Percentiles rank a stretch among this genome's conserved stretches.
Conservation (phyloP, 2,113 vertebrate genomes). For the Nipponia nippon region DNA sequence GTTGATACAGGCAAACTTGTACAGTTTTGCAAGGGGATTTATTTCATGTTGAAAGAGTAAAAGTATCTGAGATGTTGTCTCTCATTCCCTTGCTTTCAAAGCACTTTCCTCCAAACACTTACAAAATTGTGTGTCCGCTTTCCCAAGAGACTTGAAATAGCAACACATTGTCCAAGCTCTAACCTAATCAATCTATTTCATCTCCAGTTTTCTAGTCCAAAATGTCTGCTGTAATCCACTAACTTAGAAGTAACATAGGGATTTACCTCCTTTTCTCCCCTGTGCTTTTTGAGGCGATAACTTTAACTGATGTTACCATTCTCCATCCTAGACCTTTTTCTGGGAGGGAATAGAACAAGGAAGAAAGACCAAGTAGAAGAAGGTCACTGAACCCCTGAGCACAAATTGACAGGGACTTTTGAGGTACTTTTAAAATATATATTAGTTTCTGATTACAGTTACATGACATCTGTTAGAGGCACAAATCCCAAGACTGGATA, state of each 20-base stretch:
- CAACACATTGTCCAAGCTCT: accelerated
- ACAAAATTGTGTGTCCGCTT: not conserved
- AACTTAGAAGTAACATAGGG: not conserved
- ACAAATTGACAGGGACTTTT: not conserved
- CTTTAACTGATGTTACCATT: not conserved
- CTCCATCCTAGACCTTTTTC: not conserved
- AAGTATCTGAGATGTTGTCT: not conserved
- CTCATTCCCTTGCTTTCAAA: not conserved
- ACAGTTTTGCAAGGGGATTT: not conserved
- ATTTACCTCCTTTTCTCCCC: not conserved
- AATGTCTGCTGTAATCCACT: not conserved
- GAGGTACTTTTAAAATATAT: not conserved
- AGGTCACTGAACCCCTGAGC: not conserved
- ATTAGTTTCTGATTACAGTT: not conserved
- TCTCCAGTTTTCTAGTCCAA: not conserved
- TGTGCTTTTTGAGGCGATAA: not conserved
- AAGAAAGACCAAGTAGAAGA: not conserved
- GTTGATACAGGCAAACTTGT: not conserved
- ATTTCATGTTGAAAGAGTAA: not conserved
- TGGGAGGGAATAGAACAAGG: not conserved
- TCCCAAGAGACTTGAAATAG: not conserved
- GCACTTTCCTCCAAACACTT: not conserved
- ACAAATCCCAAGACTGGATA: not conserved
- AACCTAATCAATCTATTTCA: not conserved
- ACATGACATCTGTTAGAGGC: not conserved